A percentile compares a stretch with the other conserved stretches of the same genome.
phyloP scores from a whole-genome alignment of 2,113 vertebrate species.

The Chloropsis hardwickii region DNA sequence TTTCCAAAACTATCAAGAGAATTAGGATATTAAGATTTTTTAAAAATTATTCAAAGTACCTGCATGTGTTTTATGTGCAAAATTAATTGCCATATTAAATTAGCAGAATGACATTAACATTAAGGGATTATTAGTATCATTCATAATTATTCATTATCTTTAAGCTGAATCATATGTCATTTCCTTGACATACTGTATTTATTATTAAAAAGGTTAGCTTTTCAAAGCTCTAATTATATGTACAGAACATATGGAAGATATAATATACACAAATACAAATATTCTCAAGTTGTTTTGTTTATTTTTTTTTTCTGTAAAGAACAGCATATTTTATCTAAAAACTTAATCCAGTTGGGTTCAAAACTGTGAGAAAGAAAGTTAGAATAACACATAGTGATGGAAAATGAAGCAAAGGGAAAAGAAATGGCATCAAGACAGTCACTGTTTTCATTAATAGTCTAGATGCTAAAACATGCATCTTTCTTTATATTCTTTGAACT shows the following conservation, averaged over 20 bases:
- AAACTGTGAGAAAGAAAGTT: not conserved
- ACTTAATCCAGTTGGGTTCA: not conserved
- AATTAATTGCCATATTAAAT: constrained; percentile 49
- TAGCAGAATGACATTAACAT: constrained; percentile 26
- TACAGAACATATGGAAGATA: not conserved
- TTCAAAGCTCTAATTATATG: not conserved
- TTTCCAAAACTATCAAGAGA: constrained; percentile 23
- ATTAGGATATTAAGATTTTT: not conserved
- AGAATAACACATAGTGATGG: not conserved
- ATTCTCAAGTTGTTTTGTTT: not conserved
- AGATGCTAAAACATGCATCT: not conserved
- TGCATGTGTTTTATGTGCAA: constrained; percentile 20
- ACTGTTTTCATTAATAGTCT: not conserved
- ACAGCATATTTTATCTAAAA: not conserved
- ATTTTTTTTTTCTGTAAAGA: not conserved
- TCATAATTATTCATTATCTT: constrained; percentile 42
- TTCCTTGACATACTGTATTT: not conserved
- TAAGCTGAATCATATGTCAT: not conserved
- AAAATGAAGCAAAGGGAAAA: not conserved
- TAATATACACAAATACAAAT: not conserved
- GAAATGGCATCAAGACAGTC: accelerated
- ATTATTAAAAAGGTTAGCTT: not conserved
- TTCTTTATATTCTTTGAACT: not conserved
- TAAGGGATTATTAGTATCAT: constrained; percentile 14
- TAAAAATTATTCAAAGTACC: not conserved